Evolutionary conservation across 2,113 vertebrate genomes (phyloP), one percentile per base, ranked within the genome.

Genomic region (Platycercus adscitus): DNA sequence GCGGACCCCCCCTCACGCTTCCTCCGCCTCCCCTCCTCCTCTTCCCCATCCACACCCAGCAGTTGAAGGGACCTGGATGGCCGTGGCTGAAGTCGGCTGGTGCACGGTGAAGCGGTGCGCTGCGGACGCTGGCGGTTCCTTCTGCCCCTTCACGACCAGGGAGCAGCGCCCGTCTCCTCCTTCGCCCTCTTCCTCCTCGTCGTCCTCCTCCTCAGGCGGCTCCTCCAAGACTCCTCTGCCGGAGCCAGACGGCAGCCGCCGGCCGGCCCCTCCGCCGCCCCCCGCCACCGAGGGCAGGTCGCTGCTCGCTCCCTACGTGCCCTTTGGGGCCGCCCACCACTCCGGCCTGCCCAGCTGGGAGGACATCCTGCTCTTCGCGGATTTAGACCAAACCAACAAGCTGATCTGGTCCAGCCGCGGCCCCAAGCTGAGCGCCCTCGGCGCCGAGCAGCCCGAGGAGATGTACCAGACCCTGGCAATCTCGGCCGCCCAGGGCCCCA

Each of bases 381-480:
- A 99, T 97, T 98, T 99, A 93, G 99, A 99, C 95, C 99, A 99
- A 97, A 94, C 97, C 97, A 98, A 98, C 95, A 99, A 99, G 93
- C 98, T 99, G 78, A 98, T 99, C 95, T 98, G 99, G 97, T 98
- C 99, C 96, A 96, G 98, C 88, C 98, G 98, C 77, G 97, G 98
- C 91, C 97, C 99, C 96, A 99, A 99, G 96, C 96, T 98, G 94
- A 98, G 99, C 97, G 98, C 98, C 76, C 95, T 97, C 93, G 93
- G 97, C 11, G 91, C 93, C 61, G 93, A 97, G 69, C 97, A 98
- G 91, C 97, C 99, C 11, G 96, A 98, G 98, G 99, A 99, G 97
- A 99, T 99, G 99, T 99, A 99, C 96, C 99, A 99, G 96, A 99
- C 99, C 86, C 98, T 99, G 94, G 99, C 99, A 95, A 99, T 99